Evolutionary conservation across 2,113 vertebrate species (phyloP), one percentile per base, ranked within the genome.

Genomic region (Symphodus melops): DNA sequence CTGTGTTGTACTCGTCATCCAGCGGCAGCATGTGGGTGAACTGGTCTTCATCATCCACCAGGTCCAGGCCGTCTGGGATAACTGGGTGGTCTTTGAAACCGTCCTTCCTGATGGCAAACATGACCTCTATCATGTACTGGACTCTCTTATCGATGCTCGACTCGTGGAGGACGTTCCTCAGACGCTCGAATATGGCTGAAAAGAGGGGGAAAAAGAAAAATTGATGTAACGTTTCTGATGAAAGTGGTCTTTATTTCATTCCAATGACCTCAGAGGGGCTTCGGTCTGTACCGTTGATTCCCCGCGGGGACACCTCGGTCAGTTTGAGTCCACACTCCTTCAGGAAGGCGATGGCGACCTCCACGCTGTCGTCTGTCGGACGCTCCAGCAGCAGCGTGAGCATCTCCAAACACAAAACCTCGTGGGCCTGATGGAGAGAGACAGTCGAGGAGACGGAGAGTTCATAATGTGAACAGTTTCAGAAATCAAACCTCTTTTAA

Each of bases 121-220:
- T 98, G 63, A 99, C 98, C 91, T 99, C 98, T 52, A 99, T 99
- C 98, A 99, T 99, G 91, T 99, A 99, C 85, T 99, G 98, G 67
- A 99, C 97, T 33, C 98, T 96, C 89, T 99, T 98, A 83, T 99
- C 98, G 2, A 99, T 97, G 91, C 98, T 94, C 1, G 98, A 99
- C 80, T 99, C 98, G 0, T 99, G 97, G 10, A 99, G 96, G 86
- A 99, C 95, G 78, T 99, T 99, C 55, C 98, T 94, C 85, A 99
- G 95, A 19, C 98, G 96, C 88, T 99, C 98, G 86, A 99, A 99
- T 88, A 99, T 99, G 74, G 98, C 98, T 98, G 88, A 1, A 64
- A 63, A 21, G 8, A 77, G 11, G 76, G 1, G 70, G 0, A 28
- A 3, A n/a, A 1, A 49, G 3, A 21, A 4, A 6, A 33, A 5